Conservation (phyloP, 2,888 invertebrate genomes). For the Habrosyne pyritoides region DNA sequence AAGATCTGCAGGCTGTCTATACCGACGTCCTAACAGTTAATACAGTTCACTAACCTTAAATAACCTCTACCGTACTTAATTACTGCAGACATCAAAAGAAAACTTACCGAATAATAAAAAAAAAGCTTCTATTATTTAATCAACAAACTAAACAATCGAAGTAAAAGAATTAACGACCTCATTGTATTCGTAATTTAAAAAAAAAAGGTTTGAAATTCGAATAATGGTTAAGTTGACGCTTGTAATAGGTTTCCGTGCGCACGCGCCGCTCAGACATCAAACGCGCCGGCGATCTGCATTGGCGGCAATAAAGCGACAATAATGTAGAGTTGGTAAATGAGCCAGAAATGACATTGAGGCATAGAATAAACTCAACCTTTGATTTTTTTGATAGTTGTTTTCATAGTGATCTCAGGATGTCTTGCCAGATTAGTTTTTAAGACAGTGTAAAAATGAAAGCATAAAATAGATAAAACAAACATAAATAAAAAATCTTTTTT, state of each 20-base stretch:
- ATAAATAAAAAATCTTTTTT: no score
- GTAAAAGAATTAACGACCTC: slow-evolving; percentile 40
- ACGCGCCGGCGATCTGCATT: slow-evolving; percentile 51
- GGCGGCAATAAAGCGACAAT: slow-evolving; percentile 47
- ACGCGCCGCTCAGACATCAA: slow-evolving; percentile 63
- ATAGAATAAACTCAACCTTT: not conserved
- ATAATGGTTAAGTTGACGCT: slow-evolving; percentile 49
- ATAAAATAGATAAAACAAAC: no score
- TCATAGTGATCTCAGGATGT: not conserved
- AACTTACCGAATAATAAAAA: slow-evolving; percentile 7
- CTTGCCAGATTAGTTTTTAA: not conserved
- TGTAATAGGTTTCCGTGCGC: slow-evolving; percentile 60
- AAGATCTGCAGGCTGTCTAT: no score
- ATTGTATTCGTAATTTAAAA: slow-evolving; percentile 57
- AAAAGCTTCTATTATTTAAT: slow-evolving; percentile 7
- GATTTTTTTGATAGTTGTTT: not conserved
- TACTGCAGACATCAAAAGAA: slow-evolving; percentile 10
- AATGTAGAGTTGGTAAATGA: slow-evolving; percentile 38
- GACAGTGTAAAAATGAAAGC: not conserved
- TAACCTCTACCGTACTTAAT: not conserved
- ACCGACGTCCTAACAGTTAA: not conserved
- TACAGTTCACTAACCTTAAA: slow-evolving; percentile 4
- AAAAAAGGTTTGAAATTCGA: slow-evolving; percentile 55
- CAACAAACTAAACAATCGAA: slow-evolving; percentile 27
- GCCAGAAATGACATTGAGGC: slow-evolving; percentile 16